phyloP scores from a whole-genome alignment of 64 coral and sea anemone genomes.

The Montipora sp. region DNA sequence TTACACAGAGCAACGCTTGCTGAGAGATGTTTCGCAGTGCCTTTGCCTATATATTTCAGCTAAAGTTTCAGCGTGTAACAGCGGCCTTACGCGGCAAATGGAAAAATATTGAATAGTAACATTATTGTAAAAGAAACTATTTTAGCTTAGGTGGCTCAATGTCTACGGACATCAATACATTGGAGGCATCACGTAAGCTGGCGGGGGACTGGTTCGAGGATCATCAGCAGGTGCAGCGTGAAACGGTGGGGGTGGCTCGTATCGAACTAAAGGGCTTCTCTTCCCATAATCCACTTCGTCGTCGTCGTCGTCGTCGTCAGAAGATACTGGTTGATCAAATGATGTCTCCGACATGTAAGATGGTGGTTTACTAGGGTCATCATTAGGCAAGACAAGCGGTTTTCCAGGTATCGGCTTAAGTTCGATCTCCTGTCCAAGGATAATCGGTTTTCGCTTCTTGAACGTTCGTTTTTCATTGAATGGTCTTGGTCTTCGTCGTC shows the following conservation, averaged over 20 bases:
- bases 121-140: too few species aligned
- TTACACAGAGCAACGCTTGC: too few species aligned
- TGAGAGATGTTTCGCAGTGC: too few species aligned
- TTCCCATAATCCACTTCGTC: constrained; percentile 73
- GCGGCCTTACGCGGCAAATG: too few species aligned
- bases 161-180: constrained; percentile 18
- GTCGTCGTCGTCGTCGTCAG: constrained; percentile 77
- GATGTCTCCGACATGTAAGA: constrained; percentile 85
- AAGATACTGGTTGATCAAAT: constrained; percentile 69
- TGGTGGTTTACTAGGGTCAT: constrained; percentile 65
- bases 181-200: constrained; percentile 69
- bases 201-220: constrained; percentile 66
- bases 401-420: constrained; percentile 67
- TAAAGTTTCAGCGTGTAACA: too few species aligned
- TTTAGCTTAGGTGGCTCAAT: too few species aligned
- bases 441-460: constrained; percentile 87
- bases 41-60: too few species aligned
- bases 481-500: constrained; percentile 73
- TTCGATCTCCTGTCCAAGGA: constrained; percentile 84
- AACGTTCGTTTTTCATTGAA: constrained; percentile 75
- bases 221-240: constrained; percentile 29
- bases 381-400: constrained; percentile 81
- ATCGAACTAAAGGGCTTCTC: constrained; percentile 53
- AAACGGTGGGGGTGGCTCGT: constrained; percentile 81
- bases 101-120: too few species aligned